A percentile compares a stretch with the other conserved stretches of the same genome.
Evolutionary conservation across 92 coral and sea anemone species (phyloP).

Genomic region (Porites evermanni): DNA sequence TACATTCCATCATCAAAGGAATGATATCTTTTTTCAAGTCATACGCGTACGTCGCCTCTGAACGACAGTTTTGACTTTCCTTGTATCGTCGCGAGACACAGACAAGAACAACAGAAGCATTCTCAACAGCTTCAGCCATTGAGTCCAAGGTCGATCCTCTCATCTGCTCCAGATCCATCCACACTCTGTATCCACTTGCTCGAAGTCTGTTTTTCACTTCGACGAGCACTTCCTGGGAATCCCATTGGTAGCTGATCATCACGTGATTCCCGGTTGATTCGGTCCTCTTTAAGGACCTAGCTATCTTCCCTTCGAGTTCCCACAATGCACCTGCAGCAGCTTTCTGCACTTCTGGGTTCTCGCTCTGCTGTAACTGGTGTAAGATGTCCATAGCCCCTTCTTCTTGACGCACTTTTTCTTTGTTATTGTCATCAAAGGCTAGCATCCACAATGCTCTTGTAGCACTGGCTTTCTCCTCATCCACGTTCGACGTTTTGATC

Average conservation of each 20-base stretch:
- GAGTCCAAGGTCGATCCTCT: no score
- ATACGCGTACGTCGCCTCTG: constrained; percentile 22
- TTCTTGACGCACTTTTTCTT: constrained; percentile 10
- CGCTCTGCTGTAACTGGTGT: constrained; percentile 51
- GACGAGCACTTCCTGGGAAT: constrained; percentile 51
- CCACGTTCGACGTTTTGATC: constrained; percentile 44
- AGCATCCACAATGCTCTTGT: constrained; percentile 74
- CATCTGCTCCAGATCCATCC: no score
- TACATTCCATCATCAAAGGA: constrained; percentile 68
- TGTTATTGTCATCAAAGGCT: constrained; percentile 75
- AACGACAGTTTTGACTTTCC: no score
- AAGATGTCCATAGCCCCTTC: constrained; percentile 38
- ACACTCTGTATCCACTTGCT: no score
- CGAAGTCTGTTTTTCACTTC: constrained; percentile 44
- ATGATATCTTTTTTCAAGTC: constrained; percentile 64
- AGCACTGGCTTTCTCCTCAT: constrained; percentile 53
- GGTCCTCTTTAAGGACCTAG: not conserved
- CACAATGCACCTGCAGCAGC: constrained; percentile 84
- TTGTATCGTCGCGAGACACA: no score
- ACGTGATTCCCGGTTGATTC: constrained; percentile 48
- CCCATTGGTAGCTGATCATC: constrained; percentile 86
- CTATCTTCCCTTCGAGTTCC: constrained; percentile 69
- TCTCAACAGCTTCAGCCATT: no score
- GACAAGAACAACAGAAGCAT: no score
- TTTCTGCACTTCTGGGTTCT: constrained; percentile 45